Conservation (phyloP, 1,140 invertebrate genomes). For the Wiebesia pumilae region DNA sequence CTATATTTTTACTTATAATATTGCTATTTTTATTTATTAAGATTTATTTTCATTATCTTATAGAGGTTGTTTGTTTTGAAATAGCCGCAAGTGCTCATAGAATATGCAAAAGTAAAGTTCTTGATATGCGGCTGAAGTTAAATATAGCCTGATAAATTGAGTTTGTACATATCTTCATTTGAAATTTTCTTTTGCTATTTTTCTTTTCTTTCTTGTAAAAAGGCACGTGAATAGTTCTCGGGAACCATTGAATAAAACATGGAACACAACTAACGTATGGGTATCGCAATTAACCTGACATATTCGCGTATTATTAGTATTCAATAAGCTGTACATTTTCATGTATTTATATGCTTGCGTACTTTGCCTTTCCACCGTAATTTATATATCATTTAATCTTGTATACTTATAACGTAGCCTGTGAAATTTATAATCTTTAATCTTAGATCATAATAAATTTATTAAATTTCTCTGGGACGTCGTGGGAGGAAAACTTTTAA, state of each 20-base stretch:
- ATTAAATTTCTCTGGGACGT: neutral
- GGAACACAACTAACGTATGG: neutral
- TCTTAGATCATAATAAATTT: neutral
- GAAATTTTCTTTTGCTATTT: neutral
- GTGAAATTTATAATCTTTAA: constrained; percentile 2
- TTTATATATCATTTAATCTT: constrained; percentile 9
- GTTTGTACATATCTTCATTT: neutral
- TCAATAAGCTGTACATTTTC: constrained; percentile 2
- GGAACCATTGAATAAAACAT: constrained; percentile 40
- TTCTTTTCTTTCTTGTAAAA: neutral
- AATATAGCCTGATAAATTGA: constrained; percentile 18
- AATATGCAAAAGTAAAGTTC: neutral
- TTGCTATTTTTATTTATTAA: neutral
- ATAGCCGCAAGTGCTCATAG: neutral
- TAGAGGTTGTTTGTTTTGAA: neutral
- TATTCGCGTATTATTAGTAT: constrained; percentile 26
- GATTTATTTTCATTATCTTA: neutral
- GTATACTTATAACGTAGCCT: neutral
- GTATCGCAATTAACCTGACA: constrained; percentile 19
- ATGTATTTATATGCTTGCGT: neutral
- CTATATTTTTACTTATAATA: neutral
- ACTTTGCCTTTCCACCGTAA: neutral
- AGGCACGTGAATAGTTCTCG: constrained; percentile 6
- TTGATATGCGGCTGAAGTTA: neutral
- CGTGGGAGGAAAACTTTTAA: neutral